A percentile compares a stretch with the other conserved stretches of the same genome.
phyloP scores from a whole-genome alignment of 2,113 vertebrate species.

The Edolisoma coerulescens region DNA sequence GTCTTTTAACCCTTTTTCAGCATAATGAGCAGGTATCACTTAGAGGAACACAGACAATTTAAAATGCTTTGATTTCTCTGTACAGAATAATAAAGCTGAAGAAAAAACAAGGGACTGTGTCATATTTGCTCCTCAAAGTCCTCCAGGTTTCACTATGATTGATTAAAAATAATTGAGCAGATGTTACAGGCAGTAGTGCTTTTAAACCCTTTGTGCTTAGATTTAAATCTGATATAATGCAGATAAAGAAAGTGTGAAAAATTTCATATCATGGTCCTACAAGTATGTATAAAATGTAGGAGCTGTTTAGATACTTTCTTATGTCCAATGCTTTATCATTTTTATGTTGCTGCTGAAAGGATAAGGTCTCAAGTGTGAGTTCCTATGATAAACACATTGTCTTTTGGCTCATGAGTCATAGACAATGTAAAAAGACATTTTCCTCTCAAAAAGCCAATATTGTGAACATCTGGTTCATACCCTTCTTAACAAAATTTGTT shows the following conservation, averaged over 20 bases:
- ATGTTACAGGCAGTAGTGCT: background rate
- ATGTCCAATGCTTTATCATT: background rate
- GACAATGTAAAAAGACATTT: slow-evolving; percentile 60
- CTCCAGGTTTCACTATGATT: background rate
- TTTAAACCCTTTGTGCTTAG: slow-evolving; percentile 18
- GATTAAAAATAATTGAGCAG: slow-evolving; percentile 31
- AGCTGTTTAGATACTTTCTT: background rate
- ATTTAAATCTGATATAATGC: slow-evolving; percentile 43
- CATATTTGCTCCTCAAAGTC: background rate
- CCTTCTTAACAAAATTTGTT: slow-evolving; percentile 73
- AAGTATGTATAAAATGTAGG: slow-evolving; percentile 45
- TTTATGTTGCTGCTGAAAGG: slow-evolving; percentile 66
- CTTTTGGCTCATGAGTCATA: slow-evolving; percentile 33
- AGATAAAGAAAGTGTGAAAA: slow-evolving; percentile 35
- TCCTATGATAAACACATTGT: slow-evolving; percentile 55
- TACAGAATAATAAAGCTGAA: background rate
- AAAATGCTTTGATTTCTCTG: background rate
- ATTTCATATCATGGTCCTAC: background rate
- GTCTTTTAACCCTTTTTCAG: slow-evolving; percentile 18
- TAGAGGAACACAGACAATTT: background rate
- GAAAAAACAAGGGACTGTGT: background rate
- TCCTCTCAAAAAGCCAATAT: slow-evolving; percentile 56
- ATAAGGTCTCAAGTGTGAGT: slow-evolving; percentile 44
- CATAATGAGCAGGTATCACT: background rate
- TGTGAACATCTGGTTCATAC: slow-evolving; percentile 75